phyloP scores from a whole-genome alignment of 2,113 vertebrate species.

The Oceanodroma tethys region DNA sequence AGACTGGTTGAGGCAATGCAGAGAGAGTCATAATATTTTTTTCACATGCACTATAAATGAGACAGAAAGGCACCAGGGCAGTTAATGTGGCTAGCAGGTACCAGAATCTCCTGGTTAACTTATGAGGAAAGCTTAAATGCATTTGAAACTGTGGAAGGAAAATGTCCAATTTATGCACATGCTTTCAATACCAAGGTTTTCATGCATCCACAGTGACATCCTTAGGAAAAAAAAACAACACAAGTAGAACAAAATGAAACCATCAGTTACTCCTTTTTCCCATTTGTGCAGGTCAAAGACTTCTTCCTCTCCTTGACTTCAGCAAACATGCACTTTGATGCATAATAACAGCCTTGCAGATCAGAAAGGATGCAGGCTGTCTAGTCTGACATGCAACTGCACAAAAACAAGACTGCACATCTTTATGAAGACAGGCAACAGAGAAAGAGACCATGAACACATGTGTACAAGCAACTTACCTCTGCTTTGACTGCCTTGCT shows the following conservation, averaged over 20 bases:
- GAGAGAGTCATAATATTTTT: neutral
- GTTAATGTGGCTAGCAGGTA: neutral
- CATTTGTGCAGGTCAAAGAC: neutral
- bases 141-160: neutral
- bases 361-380: neutral
- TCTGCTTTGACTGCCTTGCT: neutral
- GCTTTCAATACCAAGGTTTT: neutral
- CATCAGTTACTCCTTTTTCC: neutral
- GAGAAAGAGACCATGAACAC: neutral
- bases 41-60: neutral
- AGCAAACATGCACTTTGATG: neutral
- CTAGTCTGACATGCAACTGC: neutral
- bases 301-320: neutral
- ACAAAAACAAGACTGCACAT: neutral
- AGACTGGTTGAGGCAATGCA: too few species aligned
- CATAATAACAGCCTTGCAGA: neutral
- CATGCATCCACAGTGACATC: neutral
- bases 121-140: neutral
- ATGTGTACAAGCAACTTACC: neutral
- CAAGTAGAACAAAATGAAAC: neutral
- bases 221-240: accelerated
- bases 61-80: neutral
- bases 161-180: neutral
- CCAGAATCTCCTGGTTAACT: neutral
- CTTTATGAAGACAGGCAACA: neutral